Base-by-base conservation (phyloP, 2,888 invertebrate genomes). In the Rhingia campestris region DNA sequence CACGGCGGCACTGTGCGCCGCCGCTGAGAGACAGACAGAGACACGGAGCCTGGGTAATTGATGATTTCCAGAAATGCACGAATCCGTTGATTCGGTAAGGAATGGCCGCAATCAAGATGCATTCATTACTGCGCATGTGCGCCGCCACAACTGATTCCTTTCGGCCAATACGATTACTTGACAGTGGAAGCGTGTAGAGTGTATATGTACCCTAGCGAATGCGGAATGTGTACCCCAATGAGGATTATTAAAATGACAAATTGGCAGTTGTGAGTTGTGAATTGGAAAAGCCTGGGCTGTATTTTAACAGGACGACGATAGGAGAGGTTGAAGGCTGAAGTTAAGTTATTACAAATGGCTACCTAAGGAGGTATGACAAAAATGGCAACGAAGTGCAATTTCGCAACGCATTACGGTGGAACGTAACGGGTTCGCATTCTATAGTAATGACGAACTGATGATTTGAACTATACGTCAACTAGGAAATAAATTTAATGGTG, bases 31-130 rank as follows among this genome's bases (percentile, higher is more conserved):
- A 22, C 22, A 7, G 7, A 49, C 22, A 49, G 9, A 49, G 49
- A 9, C 30, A 30, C 5, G 73, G 9, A 43, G 39, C 6, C 39
- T 37, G 59, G 73, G 10, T 81, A 81, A 81, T 81, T 81, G 81
- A 81, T 81, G 75, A 58, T 81, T 76, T 69, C 51, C 69, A 81
- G 81, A 81, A 81, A 75, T 69, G 81, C 81, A 81, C 75, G 81
- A 75, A 75, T 81, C 75, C 63, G 63, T 49, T 75, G 72, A 53
- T 58, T 75, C 51, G 63, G 58, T 59, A 54, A 63, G 63, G 47
- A 73, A 73, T 73, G 49, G 49, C 43, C 39, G 56, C 74, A 74
- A 80, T 80, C 80, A 74, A 80, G 74, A 41, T 47, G 32, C 74
- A 74, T 80, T 74, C 80, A 80, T 74, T 80, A 69, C 56, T 37